Evolutionary conservation across 2,888 invertebrate genomes (phyloP).

Genomic region (Trichopria drosophilae): DNA sequence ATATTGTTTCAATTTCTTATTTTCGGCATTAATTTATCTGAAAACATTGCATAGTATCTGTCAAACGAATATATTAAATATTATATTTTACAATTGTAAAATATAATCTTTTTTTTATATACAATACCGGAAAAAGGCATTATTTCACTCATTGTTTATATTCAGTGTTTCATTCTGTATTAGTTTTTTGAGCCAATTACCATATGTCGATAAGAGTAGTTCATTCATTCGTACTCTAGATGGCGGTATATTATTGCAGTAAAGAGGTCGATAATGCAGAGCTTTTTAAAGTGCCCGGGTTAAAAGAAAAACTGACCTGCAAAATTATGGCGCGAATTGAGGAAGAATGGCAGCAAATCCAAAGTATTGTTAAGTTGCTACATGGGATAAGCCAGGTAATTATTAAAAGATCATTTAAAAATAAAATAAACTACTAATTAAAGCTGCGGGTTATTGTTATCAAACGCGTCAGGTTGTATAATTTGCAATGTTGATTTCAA

Average conservation of each 20-base stretch:
- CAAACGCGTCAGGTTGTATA: too few species aligned
- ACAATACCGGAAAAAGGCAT: too few species aligned
- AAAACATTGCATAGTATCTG: not conserved
- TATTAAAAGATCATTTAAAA: too few species aligned
- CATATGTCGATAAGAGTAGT: not conserved
- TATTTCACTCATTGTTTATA: too few species aligned
- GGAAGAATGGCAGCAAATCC: conserved; percentile 39
- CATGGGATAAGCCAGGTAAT: conserved; percentile 45
- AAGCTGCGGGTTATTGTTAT: too few species aligned
- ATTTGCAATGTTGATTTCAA: too few species aligned
- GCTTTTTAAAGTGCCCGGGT: conserved; percentile 35
- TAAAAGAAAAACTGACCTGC: conserved; percentile 44
- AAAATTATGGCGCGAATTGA: conserved; percentile 48
- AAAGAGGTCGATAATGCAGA: conserved; percentile 42
- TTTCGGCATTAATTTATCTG: not conserved
- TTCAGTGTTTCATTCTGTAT: too few species aligned
- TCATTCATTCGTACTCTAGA: conserved; percentile 17
- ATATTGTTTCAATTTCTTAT: conserved; percentile 5
- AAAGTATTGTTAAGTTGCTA: conserved; percentile 33
- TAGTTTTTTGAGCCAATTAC: not conserved
- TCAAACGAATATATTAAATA: not conserved
- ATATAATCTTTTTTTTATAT: not conserved
- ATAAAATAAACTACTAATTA: too few species aligned
- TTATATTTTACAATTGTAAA: not conserved
- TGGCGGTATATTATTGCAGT: conserved; percentile 38